These are phyloP conservation scores for Onychomys arenicola DNA, from an alignment of 2,797 vertebrate species.

Conservation along the genomic window DNA sequence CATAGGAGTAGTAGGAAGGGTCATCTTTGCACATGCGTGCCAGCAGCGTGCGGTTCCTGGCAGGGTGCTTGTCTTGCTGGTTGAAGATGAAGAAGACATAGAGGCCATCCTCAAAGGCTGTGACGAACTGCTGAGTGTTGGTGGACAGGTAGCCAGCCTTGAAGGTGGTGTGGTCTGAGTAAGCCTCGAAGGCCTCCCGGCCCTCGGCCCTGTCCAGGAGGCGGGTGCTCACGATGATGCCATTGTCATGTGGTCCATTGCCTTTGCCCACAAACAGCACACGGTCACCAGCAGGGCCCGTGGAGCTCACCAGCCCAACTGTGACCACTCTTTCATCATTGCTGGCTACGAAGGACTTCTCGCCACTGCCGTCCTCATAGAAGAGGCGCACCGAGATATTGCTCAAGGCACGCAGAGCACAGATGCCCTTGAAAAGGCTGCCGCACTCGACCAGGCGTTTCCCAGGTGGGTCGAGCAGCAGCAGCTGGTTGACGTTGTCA, in stretches of 20 bases:
- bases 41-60: conserved; percentile 93
- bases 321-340: conserved; percentile 95
- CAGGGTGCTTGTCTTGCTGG: conserved; percentile 91
- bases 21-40: conserved; percentile 95
- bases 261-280: conserved; percentile 97
- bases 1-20: conserved; percentile 94
- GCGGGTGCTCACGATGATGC: conserved; percentile 97
- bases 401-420: conserved; percentile 92
- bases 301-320: conserved; percentile 94
- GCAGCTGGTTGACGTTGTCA: conserved; percentile 94
- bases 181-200: conserved; percentile 95
- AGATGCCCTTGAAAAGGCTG: conserved; percentile 96
- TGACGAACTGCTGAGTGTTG: conserved; percentile 94
- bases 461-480: conserved; percentile 91
- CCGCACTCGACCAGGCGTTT: conserved; percentile 94
- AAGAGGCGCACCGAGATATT: conserved; percentile 91
- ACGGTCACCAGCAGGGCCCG: background rate
- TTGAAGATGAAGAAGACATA: conserved; percentile 97
- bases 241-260: conserved; percentile 93
- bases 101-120: conserved; percentile 92
- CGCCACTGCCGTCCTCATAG: conserved; percentile 94
- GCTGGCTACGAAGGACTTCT: conserved; percentile 97
- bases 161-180: conserved; percentile 93
- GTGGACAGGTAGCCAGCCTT: conserved; percentile 93
- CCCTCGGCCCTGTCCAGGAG: conserved; percentile 92